Evolutionary conservation across 2,888 invertebrate genomes (phyloP), one percentile per base, ranked within the genome.

Genomic region (Metacarcinus magister): DNA sequence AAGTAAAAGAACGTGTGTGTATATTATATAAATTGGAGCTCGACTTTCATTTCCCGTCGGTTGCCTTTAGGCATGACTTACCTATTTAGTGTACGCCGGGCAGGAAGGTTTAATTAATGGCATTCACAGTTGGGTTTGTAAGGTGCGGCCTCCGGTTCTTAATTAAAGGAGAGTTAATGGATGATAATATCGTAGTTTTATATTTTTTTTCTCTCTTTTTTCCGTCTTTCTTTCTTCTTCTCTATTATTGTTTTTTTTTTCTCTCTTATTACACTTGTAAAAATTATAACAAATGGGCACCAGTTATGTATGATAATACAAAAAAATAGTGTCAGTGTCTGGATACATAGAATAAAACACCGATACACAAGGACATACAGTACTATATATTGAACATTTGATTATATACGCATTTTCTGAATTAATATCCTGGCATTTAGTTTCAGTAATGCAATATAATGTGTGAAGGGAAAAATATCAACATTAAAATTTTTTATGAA

Each of bases 11-110:
- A n/a, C n/a, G n/a, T n/a, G n/a, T n/a, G n/a, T n/a, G n/a, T n/a
- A n/a, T n/a, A n/a, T n/a, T n/a, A n/a, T n/a, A 19, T 60, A 60
- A 60, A 16, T 60, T n/a, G 67, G 7, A n/a, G 23, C 67, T n/a
- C n/a, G 67, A 67, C 67, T 67, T 67, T n/a, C 67, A 67, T 67
- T 67, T n/a, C 67, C n/a, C 67, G 67, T 5, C n/a, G 67, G 67
- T 10, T 3, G 67, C 67, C 67, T 67, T 67, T 2, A n/a, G 67
- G 67, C 67, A 1, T n/a, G 67, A 67, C 67, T 67, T 67, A 67
- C 67, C n/a, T 67, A 67, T 67, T 67, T 67, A 67, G n/a, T 67
- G n/a, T n/a, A 3, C 23, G n/a, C 67, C 67, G 13, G 67, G 2
- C 67, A 7, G 67, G 67, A 67, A 67, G 67, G n/a, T 67, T 67